These are phyloP conservation scores for Conistra vaccinii DNA, from an alignment of 2,888 invertebrate species.

Conservation along the genomic window DNA sequence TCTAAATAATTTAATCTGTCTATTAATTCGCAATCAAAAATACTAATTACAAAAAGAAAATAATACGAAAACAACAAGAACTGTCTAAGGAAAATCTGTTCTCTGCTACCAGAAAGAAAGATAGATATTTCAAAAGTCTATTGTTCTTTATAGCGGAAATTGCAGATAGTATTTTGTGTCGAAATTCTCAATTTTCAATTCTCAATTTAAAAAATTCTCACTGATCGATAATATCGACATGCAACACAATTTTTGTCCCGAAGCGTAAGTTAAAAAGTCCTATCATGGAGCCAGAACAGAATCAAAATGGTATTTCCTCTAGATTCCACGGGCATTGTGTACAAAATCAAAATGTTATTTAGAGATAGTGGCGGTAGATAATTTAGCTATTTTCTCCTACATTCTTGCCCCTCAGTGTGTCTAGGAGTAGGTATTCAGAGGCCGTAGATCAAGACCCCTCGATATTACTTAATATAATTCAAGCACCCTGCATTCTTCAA, in stretches of 20 bases:
- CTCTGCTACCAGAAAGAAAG: neutral
- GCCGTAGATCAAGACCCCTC: conserved; percentile 73
- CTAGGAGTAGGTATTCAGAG: conserved; percentile 31
- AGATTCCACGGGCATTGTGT: conserved; percentile 6
- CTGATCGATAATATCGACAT: neutral
- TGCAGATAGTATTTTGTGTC: neutral
- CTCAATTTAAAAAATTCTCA: neutral
- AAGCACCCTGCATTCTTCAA: conserved; percentile 72
- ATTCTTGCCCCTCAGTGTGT: conserved; percentile 26
- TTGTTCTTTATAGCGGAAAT: too few species aligned
- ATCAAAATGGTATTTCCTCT: neutral
- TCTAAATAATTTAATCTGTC: too few species aligned
- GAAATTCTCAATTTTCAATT: too few species aligned
- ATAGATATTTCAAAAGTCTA: neutral
- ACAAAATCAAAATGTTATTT: conserved; percentile 27
- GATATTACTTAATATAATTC: conserved; percentile 82
- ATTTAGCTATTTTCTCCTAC: conserved; percentile 43
- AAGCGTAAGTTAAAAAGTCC: neutral
- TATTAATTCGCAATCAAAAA: too few species aligned
- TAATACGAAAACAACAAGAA: too few species aligned
- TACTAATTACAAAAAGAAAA: too few species aligned
- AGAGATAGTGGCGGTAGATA: conserved; percentile 12
- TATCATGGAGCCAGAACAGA: neutral
- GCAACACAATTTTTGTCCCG: neutral
- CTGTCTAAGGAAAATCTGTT: too few species aligned